phyloP scores from a whole-genome alignment of 2,888 invertebrate genomes.

The Phyto melanocephala region DNA sequence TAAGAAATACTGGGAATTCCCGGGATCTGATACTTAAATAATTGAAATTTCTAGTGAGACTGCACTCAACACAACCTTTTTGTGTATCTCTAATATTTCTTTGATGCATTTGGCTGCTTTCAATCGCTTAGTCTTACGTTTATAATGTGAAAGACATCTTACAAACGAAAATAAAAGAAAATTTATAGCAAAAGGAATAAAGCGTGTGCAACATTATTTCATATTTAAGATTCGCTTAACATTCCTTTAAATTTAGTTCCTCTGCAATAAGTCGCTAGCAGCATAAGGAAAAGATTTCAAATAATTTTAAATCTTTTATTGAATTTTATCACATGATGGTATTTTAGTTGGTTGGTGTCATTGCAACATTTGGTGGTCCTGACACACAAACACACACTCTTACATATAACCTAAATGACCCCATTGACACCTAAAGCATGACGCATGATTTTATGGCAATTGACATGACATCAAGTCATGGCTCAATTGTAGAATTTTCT shows the following conservation, averaged over 20 bases:
- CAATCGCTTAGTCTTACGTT: neutral
- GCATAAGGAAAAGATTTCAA: neutral
- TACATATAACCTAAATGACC: constrained; percentile 50
- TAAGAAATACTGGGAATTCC: no score
- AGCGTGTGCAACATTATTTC: neutral
- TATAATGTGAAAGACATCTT: neutral
- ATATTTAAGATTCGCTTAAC: neutral
- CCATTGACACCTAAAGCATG: constrained; percentile 61
- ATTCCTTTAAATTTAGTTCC: neutral
- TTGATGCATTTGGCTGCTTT: constrained; percentile 40
- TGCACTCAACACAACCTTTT: no score
- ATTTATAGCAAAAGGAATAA: neutral
- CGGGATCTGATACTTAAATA: no score
- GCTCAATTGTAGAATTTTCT: constrained; percentile 41
- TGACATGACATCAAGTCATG: constrained; percentile 58
- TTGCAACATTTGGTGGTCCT: constrained; percentile 40
- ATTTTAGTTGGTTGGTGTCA: constrained; percentile 2
- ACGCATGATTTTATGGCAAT: constrained; percentile 58
- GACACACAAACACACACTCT: neutral
- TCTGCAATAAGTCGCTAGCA: neutral
- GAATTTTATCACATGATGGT: neutral
- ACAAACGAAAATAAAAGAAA: neutral
- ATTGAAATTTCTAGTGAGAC: no score
- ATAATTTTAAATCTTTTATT: constrained; percentile 9
- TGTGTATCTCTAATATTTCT: constrained; percentile 25